These are phyloP conservation scores for Leiothrix lutea DNA, from an alignment of 2,113 vertebrate genomes.

Conservation along the genomic window DNA sequence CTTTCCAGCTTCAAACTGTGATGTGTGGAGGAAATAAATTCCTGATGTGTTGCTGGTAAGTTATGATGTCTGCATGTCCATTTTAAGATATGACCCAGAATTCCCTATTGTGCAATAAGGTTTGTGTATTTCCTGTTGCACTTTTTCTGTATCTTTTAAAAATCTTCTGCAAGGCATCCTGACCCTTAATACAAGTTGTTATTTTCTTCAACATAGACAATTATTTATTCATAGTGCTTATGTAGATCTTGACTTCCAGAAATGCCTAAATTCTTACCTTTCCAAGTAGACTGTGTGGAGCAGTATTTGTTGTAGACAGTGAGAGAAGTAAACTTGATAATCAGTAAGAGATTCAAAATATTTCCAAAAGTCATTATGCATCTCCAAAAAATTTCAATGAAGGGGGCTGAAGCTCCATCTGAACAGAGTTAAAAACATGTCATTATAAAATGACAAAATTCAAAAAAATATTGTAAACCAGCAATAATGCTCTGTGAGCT, in stretches of 20 bases:
- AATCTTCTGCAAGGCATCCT: neutral
- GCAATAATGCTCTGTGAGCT: neutral
- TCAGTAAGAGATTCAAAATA: neutral
- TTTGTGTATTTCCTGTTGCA: neutral
- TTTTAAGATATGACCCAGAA: neutral
- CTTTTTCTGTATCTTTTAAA: neutral
- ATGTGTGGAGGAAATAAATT: neutral
- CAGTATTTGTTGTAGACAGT: neutral
- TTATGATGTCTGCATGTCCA: neutral
- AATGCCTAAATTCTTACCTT: neutral
- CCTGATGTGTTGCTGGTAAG: neutral
- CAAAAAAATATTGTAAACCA: neutral
- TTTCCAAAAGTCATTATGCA: neutral
- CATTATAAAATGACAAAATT: neutral
- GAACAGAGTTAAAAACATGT: neutral
- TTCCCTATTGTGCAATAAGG: neutral
- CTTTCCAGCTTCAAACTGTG: slow-evolving; percentile 10
- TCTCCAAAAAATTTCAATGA: neutral
- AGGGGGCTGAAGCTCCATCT: neutral
- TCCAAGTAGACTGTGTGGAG: neutral
- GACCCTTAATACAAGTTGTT: neutral
- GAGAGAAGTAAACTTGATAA: neutral
- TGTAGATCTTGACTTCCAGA: neutral
- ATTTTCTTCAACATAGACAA: neutral
- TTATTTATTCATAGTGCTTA: neutral